Conservation (phyloP, 2,797 vertebrate species). For the Muraenolepis orangiensis region DNA sequence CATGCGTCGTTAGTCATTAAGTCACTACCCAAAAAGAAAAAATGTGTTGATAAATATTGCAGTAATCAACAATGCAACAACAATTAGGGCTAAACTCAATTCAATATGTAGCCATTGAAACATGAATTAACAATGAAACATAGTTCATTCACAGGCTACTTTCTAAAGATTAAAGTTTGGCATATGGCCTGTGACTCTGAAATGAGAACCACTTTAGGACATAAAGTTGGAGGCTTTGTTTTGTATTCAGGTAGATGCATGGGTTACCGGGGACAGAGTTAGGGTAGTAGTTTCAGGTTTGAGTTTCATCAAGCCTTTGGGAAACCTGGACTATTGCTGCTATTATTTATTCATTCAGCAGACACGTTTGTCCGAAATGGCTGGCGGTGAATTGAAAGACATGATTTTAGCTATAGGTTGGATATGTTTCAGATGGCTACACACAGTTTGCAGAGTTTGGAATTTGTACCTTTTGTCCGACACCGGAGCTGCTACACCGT, state of each 20-base stretch:
- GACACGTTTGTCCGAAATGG: not conserved
- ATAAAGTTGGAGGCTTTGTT: not conserved
- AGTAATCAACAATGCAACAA: too few relatives aligned
- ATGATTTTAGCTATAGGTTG: not conserved
- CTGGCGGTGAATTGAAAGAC: not conserved
- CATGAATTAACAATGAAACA: too few relatives aligned
- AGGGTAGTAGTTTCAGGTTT: not conserved
- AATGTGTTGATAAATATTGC: too few relatives aligned
- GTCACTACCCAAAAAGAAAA: too few relatives aligned
- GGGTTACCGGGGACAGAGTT: not conserved
- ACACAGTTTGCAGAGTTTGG: not conserved
- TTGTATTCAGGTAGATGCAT: not conserved
- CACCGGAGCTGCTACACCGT: not conserved
- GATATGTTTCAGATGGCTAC: not conserved
- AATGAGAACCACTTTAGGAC: too few relatives aligned
- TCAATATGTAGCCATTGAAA: too few relatives aligned
- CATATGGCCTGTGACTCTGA: too few relatives aligned
- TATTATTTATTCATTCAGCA: not conserved
- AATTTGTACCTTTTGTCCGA: not conserved
- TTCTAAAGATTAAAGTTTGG: too few relatives aligned
- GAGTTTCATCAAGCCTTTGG: not conserved
- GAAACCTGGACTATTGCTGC: not conserved
- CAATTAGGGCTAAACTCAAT: too few relatives aligned
- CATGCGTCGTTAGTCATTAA: too few relatives aligned
- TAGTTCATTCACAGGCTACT: too few relatives aligned